Percentiles rank a stretch among this genome's conserved stretches.
Evolutionary conservation across 2,888 invertebrate species (phyloP).

Genomic region (Euplexia lucipara): DNA sequence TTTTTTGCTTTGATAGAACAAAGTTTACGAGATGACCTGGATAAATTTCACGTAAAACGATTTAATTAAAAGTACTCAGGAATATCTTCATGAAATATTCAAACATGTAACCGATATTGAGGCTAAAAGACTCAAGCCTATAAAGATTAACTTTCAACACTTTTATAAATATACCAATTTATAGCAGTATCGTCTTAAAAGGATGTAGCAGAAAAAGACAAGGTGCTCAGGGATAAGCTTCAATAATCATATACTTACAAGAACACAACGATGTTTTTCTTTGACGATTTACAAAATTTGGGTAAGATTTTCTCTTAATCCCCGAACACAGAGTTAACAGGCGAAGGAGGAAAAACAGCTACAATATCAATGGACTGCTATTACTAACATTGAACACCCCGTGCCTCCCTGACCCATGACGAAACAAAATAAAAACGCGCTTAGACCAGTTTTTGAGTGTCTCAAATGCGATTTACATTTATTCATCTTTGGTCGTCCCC

Average conservation of each 20-base stretch:
- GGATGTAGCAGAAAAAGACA: slow-evolving; percentile 28
- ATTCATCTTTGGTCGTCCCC: slow-evolving; percentile 81
- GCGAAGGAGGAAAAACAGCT: slow-evolving; percentile 46
- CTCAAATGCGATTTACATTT: slow-evolving; percentile 85
- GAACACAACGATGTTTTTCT: slow-evolving; percentile 47
- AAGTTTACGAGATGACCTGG: slow-evolving; percentile 29
- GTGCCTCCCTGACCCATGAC: slow-evolving; percentile 51
- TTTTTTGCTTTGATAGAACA: slow-evolving; percentile 36
- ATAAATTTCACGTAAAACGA: slow-evolving; percentile 27
- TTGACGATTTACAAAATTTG: slow-evolving; percentile 40
- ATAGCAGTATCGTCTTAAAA: slow-evolving; percentile 3
- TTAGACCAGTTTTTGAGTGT: slow-evolving; percentile 80
- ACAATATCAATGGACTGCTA: slow-evolving; percentile 55
- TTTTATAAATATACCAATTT: slow-evolving; percentile 5
- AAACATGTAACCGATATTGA: slow-evolving; percentile 18
- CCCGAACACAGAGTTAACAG: slow-evolving; percentile 26
- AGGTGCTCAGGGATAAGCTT: slow-evolving; percentile 30
- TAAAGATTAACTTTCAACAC: slow-evolving; percentile 4
- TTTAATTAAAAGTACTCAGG: slow-evolving; percentile 41
- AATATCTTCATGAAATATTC: slow-evolving; percentile 46
- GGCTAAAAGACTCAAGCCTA: slow-evolving; percentile 6
- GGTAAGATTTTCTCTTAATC: slow-evolving; percentile 32
- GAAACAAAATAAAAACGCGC: slow-evolving; percentile 64
- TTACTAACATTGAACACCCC: slow-evolving; percentile 42
- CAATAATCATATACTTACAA: slow-evolving; percentile 35